Evolutionary conservation across 2,797 vertebrate species (phyloP).

Genomic region (Florisuga fusca): DNA sequence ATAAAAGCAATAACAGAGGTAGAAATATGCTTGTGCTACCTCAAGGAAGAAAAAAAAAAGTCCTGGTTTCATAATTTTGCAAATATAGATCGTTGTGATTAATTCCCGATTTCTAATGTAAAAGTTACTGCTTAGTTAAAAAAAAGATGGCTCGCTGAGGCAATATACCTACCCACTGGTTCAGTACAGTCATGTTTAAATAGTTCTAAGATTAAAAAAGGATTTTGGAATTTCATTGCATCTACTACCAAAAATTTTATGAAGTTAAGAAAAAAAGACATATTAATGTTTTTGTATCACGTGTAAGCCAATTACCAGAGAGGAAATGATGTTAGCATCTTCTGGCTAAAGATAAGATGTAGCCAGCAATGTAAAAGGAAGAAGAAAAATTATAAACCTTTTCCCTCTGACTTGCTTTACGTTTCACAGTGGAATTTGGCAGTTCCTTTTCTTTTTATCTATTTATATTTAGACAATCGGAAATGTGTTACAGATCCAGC

Average conservation of each 20-base stretch:
- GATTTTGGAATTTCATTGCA: neutral
- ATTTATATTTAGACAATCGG: slow-evolving; percentile 14
- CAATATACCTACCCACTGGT: neutral
- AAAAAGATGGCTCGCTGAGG: neutral
- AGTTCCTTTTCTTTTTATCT: slow-evolving; percentile 37
- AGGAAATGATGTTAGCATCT: neutral
- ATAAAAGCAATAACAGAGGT: neutral
- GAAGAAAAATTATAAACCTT: slow-evolving; percentile 36
- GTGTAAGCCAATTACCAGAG: neutral
- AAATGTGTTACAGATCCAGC: slow-evolving; percentile 23
- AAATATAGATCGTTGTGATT: neutral
- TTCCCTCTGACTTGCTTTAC: neutral
- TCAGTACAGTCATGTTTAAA: neutral
- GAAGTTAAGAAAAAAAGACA: neutral
- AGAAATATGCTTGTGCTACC: neutral
- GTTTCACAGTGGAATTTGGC: slow-evolving; percentile 3
- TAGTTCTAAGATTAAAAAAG: neutral
- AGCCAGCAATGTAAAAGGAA: neutral
- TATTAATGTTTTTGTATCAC: neutral
- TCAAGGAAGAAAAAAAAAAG: neutral
- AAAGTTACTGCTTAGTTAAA: neutral
- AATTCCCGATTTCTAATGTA: neutral
- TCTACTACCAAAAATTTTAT: neutral
- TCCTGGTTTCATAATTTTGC: neutral
- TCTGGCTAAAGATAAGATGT: slow-evolving; percentile 35